Conservation (phyloP, 2,797 vertebrate genomes). For the Lutjanus argentimaculatus region DNA sequence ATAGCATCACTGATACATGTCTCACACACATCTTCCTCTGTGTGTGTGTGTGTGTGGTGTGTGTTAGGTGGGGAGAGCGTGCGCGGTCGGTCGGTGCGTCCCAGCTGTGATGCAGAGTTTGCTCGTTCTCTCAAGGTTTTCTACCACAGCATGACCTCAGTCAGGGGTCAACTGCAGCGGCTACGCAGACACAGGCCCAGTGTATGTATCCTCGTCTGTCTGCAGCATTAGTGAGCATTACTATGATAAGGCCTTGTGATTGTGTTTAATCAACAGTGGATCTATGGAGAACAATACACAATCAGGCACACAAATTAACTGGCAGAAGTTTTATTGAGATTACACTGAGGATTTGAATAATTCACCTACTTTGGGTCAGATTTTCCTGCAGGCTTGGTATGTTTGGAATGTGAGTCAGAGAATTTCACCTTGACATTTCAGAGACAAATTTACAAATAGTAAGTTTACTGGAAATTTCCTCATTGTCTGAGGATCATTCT, state of each 20-base stretch:
- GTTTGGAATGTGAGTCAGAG: not conserved
- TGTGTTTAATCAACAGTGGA: not conserved
- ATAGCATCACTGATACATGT: not conserved
- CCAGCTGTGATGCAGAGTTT: conserved; percentile 89
- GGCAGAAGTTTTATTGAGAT: conserved; percentile 7
- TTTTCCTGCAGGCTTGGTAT: conserved; percentile 2
- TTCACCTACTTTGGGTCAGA: not conserved
- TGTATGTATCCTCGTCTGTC: conserved; percentile 73
- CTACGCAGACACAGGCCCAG: conserved; percentile 87
- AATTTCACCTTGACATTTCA: not conserved
- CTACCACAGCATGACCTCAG: conserved; percentile 90
- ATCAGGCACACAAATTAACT: not conserved
- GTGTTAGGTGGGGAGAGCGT: conserved; percentile 68
- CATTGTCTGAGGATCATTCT: not conserved
- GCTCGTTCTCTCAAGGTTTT: conserved; percentile 91
- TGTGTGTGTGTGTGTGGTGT: not conserved
- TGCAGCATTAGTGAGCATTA: not conserved
- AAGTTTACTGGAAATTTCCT: not conserved
- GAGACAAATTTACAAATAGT: not conserved
- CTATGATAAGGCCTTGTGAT: not conserved
- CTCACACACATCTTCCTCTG: not conserved
- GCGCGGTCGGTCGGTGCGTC: conserved; percentile 66
- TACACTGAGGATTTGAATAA: conserved; percentile 18
- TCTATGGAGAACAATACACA: conserved; percentile 17
- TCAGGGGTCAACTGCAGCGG: conserved; percentile 87